These are phyloP conservation scores for Petroica traversi DNA, from an alignment of 2,113 vertebrate genomes.

Conservation along the genomic window DNA sequence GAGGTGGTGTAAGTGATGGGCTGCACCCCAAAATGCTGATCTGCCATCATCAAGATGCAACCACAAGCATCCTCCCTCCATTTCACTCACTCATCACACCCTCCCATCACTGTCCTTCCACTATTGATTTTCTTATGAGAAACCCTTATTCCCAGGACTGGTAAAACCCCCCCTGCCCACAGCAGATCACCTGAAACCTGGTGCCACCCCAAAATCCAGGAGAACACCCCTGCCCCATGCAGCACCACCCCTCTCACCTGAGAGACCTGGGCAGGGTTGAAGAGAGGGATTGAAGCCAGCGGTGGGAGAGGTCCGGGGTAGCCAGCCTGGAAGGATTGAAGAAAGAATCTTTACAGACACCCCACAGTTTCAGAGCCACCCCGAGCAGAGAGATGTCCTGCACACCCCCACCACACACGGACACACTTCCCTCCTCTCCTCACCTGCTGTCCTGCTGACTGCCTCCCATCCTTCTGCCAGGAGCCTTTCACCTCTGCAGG, in stretches of 20 bases:
- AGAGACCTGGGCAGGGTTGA: slow-evolving; percentile 68
- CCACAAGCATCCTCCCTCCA: fast-evolving
- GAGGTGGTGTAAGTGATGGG: not conserved
- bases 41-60: too few species aligned
- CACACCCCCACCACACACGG: fast-evolving
- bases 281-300: slow-evolving; percentile 58
- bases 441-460: not conserved
- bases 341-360: not conserved
- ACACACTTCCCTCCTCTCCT: not conserved
- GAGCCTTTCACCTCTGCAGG: not conserved
- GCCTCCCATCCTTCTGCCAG: not conserved
- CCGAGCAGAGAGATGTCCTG: not conserved
- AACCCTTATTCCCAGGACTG: fast-evolving
- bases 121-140: fast-evolving
- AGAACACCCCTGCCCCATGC: not conserved
- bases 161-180: fast-evolving
- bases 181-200: too few species aligned
- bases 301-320: not conserved
- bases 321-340: not conserved
- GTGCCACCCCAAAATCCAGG: not conserved
- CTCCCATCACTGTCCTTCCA: not conserved
- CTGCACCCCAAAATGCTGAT: not conserved
- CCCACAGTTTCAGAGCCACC: not conserved
- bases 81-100: not conserved
- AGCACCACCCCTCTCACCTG: slow-evolving; percentile 51